phyloP scores from a whole-genome alignment of 2,113 vertebrate genomes.

The Petrocephalus microphthalmus region DNA sequence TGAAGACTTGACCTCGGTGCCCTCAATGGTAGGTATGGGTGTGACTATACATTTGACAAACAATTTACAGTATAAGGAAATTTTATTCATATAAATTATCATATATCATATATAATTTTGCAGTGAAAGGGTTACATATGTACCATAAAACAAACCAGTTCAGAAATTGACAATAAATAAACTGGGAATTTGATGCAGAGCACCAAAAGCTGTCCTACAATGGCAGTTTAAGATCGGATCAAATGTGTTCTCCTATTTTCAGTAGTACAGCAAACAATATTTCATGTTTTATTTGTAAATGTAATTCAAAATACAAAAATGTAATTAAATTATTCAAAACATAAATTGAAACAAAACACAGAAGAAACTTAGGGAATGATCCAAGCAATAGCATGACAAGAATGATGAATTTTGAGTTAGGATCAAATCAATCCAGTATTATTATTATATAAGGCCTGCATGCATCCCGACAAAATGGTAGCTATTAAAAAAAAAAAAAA shows the following conservation, averaged over 20 bases:
- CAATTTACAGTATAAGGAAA: not conserved
- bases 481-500: slow-evolving; percentile 68
- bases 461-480: slow-evolving; percentile 76
- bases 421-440: not conserved
- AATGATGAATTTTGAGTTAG: not conserved
- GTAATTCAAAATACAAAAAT: too few relatives aligned
- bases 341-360: not conserved
- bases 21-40: too few relatives aligned
- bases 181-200: not conserved
- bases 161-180: not conserved
- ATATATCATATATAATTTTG: not conserved
- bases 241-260: not conserved
- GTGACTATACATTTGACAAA: not conserved
- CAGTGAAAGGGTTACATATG: not conserved
- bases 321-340: not conserved
- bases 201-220: not conserved
- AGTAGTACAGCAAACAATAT: not conserved
- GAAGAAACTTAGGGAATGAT: not conserved
- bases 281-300: not conserved
- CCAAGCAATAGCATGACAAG: not conserved
- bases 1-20: too few relatives aligned
- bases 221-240: not conserved
- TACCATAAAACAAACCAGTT: not conserved
- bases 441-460: slow-evolving; percentile 64
- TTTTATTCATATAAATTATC: not conserved